Conservation (phyloP, 2,113 vertebrate species). For the Romanogobio albipinnatus region DNA sequence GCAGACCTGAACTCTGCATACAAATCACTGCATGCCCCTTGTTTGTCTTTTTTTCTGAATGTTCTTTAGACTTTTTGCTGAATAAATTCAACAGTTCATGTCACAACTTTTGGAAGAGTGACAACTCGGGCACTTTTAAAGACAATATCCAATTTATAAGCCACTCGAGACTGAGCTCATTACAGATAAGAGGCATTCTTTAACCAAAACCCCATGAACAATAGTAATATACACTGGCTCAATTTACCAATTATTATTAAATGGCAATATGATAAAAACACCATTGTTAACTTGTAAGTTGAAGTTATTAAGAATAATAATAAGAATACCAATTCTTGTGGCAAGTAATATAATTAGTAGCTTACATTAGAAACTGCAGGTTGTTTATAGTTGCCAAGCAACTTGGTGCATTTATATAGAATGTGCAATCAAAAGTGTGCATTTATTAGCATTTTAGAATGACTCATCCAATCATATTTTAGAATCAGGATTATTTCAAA, state of each 20-base stretch:
- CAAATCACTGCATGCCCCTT: conserved; percentile 30
- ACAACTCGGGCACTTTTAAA: conserved; percentile 6
- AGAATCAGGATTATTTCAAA: neutral
- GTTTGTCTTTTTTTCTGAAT: conserved; percentile 16
- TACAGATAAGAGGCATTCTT: neutral
- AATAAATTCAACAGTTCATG: conserved; percentile 35
- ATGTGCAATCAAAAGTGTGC: neutral
- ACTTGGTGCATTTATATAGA: neutral
- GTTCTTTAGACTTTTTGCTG: conserved; percentile 1
- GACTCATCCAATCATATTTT: neutral
- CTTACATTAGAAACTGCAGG: neutral
- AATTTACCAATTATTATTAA: neutral
- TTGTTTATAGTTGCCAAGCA: no score
- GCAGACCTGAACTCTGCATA: conserved; percentile 34
- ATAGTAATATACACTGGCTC: no score
- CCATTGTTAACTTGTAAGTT: neutral
- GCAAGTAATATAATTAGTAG: neutral
- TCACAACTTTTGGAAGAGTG: conserved; percentile 16
- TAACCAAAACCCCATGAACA: no score
- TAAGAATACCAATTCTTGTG: neutral
- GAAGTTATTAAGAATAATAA: neutral
- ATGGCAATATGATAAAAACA: neutral
- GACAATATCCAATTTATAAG: neutral
- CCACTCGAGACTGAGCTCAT: neutral
- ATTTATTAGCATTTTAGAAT: neutral